Evolutionary conservation across 2,888 invertebrate species (phyloP).

Genomic region (Pristionchus maxplancki): DNA sequence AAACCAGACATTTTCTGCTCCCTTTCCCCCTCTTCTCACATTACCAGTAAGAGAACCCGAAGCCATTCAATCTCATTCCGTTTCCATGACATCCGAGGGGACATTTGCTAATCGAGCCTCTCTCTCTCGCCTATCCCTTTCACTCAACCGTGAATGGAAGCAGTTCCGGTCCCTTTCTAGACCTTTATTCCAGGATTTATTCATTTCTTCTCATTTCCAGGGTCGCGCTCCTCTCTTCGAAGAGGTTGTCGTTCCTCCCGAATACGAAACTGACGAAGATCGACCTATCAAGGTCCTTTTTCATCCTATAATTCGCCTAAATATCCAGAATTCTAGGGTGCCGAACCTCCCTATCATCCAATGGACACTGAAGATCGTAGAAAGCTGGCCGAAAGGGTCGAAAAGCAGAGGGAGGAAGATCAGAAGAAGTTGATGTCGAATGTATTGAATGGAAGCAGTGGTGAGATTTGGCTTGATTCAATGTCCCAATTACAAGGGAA

Average conservation of each 20-base stretch:
- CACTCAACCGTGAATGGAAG: neutral
- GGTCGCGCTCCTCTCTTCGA: neutral
- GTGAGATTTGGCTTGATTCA: neutral
- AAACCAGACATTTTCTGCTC: neutral
- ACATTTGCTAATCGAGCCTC: neutral
- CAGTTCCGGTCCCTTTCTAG: neutral
- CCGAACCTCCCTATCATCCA: neutral
- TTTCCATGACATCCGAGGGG: neutral
- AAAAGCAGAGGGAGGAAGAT: neutral
- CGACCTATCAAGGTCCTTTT: constrained; percentile 40
- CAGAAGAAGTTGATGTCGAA: neutral
- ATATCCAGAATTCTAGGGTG: neutral
- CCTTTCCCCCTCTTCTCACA: neutral
- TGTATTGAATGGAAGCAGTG: constrained; percentile 26
- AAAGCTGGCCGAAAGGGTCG: neutral
- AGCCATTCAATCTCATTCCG: neutral
- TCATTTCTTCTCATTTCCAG: constrained; percentile 35
- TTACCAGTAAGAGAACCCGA: neutral
- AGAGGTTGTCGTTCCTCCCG: constrained; percentile 50
- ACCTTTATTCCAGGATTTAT: neutral
- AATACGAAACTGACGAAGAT: constrained; percentile 53
- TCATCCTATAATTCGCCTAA: no score
- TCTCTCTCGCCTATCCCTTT: constrained; percentile 1
- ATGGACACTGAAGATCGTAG: neutral
- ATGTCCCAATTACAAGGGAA: neutral